Percentiles rank a stretch among this genome's conserved stretches.
Evolutionary conservation across 1,140 invertebrate species (phyloP).

Genomic region (Mercenaria mercenaria): DNA sequence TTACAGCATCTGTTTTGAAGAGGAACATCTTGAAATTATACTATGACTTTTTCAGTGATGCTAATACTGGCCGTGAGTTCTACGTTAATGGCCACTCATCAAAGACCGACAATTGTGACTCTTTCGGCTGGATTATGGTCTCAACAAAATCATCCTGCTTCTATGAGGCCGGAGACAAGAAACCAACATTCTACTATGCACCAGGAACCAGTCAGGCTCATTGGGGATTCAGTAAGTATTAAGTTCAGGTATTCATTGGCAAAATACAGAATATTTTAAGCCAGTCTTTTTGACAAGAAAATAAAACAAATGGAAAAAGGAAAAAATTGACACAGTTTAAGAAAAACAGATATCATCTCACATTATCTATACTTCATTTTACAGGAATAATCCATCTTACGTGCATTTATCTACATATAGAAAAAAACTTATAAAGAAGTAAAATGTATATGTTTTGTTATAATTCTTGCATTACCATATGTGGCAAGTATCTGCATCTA

Average conservation of each 20-base stretch:
- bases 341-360: too few species aligned
- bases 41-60: constrained; percentile 73
- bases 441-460: too few species aligned
- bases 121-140: constrained; percentile 79
- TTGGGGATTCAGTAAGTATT: constrained; percentile 71
- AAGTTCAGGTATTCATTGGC: background rate
- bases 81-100: constrained; percentile 72
- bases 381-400: too few species aligned
- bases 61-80: constrained; percentile 74
- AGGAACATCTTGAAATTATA: too few species aligned
- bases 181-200: constrained; percentile 78
- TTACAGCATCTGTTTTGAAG: too few species aligned
- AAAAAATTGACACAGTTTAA: background rate
- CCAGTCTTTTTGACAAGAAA: background rate
- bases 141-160: constrained; percentile 76
- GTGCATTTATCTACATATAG: too few species aligned
- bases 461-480: too few species aligned
- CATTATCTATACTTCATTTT: too few species aligned
- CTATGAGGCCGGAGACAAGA: constrained; percentile 71
- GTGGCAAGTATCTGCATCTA: too few species aligned
- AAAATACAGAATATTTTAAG: background rate
- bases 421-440: too few species aligned
- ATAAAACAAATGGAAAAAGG: background rate
- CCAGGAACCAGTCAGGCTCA: constrained; percentile 68
- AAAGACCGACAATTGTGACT: constrained; percentile 61